Conservation (phyloP, 2,113 vertebrate species). For the Amphilophus citrinellus region DNA sequence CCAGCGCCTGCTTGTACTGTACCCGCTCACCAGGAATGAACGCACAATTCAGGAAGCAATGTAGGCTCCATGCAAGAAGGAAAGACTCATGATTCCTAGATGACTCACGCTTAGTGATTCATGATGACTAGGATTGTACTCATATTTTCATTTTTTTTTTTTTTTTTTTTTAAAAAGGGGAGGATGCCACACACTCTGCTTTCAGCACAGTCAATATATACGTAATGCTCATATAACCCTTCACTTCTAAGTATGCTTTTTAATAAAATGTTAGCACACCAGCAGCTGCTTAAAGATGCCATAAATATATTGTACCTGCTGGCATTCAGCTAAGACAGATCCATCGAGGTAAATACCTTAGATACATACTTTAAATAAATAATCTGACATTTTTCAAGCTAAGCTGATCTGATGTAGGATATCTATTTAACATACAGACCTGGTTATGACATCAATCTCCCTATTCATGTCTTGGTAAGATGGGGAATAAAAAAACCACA, state of each 20-base stretch:
- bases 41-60: constrained; percentile 34
- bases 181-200: constrained; percentile 2
- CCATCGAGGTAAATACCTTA: not conserved
- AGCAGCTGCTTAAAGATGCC: not conserved
- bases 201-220: constrained; percentile 18
- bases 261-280: constrained; percentile 7
- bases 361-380: not conserved
- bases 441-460: not conserved
- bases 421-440: not conserved
- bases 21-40: constrained; percentile 33
- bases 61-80: not conserved
- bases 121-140: constrained; percentile 26
- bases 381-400: not conserved
- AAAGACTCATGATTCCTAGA: constrained; percentile 17
- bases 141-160: no score
- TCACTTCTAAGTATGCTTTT: not conserved
- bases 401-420: not conserved
- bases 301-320: not conserved
- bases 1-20: constrained; percentile 13
- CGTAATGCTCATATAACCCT: constrained; percentile 11
- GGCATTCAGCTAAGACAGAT: not conserved
- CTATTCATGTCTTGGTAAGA: not conserved
- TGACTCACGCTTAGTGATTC: constrained; percentile 56
- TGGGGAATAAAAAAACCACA: not conserved
- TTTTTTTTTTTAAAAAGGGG: not conserved